phyloP scores from a whole-genome alignment of 1,140 invertebrate species.

The Lepidostoma basale region DNA sequence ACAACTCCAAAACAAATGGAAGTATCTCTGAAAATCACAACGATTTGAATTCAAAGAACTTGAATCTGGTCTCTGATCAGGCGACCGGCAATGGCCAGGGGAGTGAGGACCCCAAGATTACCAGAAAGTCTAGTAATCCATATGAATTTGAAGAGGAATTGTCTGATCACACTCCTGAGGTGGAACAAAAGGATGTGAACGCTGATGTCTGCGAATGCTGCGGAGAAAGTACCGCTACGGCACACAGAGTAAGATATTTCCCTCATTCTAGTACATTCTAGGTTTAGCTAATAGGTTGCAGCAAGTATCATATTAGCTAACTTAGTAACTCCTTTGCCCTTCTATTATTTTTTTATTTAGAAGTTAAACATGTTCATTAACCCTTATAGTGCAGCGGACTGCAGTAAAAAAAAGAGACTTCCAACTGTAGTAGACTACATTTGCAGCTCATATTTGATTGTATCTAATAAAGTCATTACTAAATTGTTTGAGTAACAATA shows the following conservation, averaged over 20 bases:
- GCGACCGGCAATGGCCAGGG: neutral
- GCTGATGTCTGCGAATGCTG: slow-evolving; percentile 58
- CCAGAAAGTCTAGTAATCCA: slow-evolving; percentile 10
- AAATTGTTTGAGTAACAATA: too few relatives aligned
- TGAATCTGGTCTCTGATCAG: slow-evolving; percentile 9
- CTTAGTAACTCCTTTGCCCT: too few relatives aligned
- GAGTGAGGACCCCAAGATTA: neutral
- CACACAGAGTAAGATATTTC: slow-evolving; percentile 60
- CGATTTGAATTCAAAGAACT: slow-evolving; percentile 28
- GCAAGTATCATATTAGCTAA: too few relatives aligned
- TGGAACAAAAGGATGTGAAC: neutral
- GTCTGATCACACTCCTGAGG: neutral
- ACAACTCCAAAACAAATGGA: neutral
- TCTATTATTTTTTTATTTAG: too few relatives aligned
- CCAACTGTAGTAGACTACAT: too few relatives aligned
- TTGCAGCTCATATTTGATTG: too few relatives aligned
- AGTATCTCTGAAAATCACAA: slow-evolving; percentile 28
- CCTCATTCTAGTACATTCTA: too few relatives aligned
- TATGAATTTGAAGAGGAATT: slow-evolving; percentile 35
- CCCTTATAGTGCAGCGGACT: too few relatives aligned
- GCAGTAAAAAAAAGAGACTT: too few relatives aligned
- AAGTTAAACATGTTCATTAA: too few relatives aligned
- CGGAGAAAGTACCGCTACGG: slow-evolving; percentile 60
- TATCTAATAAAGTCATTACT: too few relatives aligned
- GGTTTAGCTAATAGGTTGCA: too few relatives aligned